Evolutionary conservation across 2,888 invertebrate species (phyloP), one percentile per base, ranked within the genome.

Genomic region (Trichacis sp.): DNA sequence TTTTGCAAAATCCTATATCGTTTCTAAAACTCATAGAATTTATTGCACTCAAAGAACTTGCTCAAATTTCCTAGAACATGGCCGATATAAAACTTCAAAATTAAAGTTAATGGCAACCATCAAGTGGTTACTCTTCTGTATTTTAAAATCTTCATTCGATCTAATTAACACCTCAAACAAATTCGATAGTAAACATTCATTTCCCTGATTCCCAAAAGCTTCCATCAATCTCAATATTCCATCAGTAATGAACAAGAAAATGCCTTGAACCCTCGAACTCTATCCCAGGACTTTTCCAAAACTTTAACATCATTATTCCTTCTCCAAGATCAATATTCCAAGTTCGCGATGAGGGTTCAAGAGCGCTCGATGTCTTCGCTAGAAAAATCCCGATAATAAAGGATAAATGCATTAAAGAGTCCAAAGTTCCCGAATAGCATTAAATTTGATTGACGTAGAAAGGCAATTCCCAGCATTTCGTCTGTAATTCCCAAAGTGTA

Each of bases 261-360:
- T 5, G 24, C 8, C 33, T 33, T 33, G 11, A n/a, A 11, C 11
- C 11, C 33, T 40, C 15, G 2, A 56, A 53, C 42, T 51, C 33
- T 38, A 53, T 58, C 8, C 12, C 40, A 5, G 14, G 14, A 40
- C 57, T 51, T 47, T 33, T 54, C 36, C 17, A 30, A 47, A 64
- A 47, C 43, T 64, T 55, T 54, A 46, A 54, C 55, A 38, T 55
- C 33, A 53, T 51, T 54, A 64, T 59, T 59, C 59, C 48, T 51
- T 64, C 51, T 29, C 47, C 43, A n/a, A 29, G 36, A 55, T 48
- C 54, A 20, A 51, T 59, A 64, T 55, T 55, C 38, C 20, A 18
- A 55, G 48, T 55, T 59, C 51, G 51, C 47, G 30, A 64, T 64
- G 43, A 55, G 51, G 59, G 54, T 55, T 64, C 55, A 59, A 58